phyloP scores from a whole-genome alignment of 2,113 vertebrate species.

The Saimiri boliviensis region DNA sequence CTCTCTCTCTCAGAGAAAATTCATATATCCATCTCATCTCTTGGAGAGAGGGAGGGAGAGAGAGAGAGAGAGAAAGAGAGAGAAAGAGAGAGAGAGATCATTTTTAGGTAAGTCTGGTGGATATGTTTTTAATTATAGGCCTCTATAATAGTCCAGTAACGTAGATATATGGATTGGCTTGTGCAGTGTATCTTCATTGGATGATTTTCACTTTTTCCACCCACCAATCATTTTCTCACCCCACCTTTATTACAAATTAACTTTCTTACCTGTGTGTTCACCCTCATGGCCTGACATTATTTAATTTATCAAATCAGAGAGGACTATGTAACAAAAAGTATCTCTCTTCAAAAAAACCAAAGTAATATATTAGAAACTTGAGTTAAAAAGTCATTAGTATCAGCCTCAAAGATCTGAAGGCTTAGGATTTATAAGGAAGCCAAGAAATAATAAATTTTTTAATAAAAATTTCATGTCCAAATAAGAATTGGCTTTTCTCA shows the following conservation, averaged over 20 bases:
- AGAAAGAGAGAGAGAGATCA: background rate
- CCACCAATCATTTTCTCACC: background rate
- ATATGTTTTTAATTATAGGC: background rate
- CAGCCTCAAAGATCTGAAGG: background rate
- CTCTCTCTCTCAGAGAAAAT: too few relatives aligned
- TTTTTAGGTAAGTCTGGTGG: background rate
- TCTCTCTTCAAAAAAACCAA: background rate
- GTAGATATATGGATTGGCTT: background rate
- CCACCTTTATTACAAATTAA: background rate
- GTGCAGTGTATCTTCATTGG: background rate
- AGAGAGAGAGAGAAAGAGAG: too few relatives aligned
- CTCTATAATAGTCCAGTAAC: background rate
- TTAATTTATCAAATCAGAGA: background rate
- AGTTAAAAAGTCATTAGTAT: background rate
- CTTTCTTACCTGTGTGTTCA: background rate
- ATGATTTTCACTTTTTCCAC: background rate
- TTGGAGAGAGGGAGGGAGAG: too few relatives aligned
- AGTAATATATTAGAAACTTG: background rate
- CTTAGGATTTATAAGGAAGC: background rate
- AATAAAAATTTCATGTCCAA: slow-evolving; percentile 3
- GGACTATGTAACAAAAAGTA: background rate
- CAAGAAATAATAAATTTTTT: slow-evolving; percentile 3
- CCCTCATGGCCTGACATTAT: background rate
- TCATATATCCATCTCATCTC: too few relatives aligned
- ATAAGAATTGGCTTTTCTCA: background rate